Base-by-base conservation (phyloP, 2,113 vertebrate genomes). In the Toxostoma redivivum region DNA sequence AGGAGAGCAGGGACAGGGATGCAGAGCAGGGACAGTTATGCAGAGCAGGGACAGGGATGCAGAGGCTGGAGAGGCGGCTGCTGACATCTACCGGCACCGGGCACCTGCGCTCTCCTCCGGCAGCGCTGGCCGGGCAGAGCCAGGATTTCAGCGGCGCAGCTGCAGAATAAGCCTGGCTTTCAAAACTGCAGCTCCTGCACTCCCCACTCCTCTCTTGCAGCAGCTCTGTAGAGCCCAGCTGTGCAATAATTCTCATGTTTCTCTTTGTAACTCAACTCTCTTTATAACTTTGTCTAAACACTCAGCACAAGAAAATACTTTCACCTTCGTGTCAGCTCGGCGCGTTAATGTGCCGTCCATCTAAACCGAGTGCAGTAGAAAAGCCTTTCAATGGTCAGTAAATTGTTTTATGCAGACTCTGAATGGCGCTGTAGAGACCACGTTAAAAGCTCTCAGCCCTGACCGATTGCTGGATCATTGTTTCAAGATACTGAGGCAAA, bases 91-190 rank as follows among this genome's bases (percentile, higher is more conserved):
- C 87, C 57, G 92, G 78, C 50, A 3, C 10, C 3, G 0, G 9
- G 54, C 38, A 10, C 27, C 69, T 10, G 1, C 17, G 4, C 23
- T 65, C 66, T 56, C 17, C 30, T 37, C 1, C 33, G 3, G 56
- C 20, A 7, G 19, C 0, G 27, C 37, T 23, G 37, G 9, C 40
- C 38, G 31, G 24, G 10, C 1, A 8, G 10, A 37, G 11, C 30
- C 18, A 0, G 15, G 8, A 7, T 56, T n/a, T 8, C 67, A 44
- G 66, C 16, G 1, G 40, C 53, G 20, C 70, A 33, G 50, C 44
- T 44, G 44, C 13, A 1, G 44, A 44, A 37, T 5, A 7, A 38
- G 3, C 38, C 45, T 60, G 11, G n/a, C 3, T 65, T 76, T 47
- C 25, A 13, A 64, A 74, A 11, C 6, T 15, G 21, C 30, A 2